Base-by-base conservation (phyloP, 2,113 vertebrate species). In the Nicator chloris region DNA sequence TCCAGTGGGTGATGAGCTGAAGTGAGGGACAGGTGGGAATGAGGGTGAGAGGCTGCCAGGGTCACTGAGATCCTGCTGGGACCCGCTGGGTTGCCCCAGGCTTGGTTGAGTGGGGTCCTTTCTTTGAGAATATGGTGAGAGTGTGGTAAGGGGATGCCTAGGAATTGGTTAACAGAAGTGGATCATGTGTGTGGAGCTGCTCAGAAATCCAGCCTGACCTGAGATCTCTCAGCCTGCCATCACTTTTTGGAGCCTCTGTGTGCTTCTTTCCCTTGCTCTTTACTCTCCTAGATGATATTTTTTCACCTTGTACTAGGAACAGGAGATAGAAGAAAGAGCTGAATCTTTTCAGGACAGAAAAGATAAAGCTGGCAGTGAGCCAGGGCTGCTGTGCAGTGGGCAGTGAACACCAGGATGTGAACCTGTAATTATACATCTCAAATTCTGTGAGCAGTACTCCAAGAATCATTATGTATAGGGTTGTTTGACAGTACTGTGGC, bases 361-460 rank as follows among this genome's bases (percentile, higher is more conserved):
- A 82, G n/a, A 35, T 16, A 24, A 61, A 42, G 80, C 30, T 90
- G 94, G 77, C 92, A 71, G 69, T 24, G 49, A 93, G 77, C 94
- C 91, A 92, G 75, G 49, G 15, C 70, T 0, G 0, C 80, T 59
- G 31, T 70, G 88, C 83, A 92, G 88, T 86, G 92, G 95, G 80
- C 95, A 95, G 95, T 2, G 7, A 95, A 69, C 83, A 65, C 4
- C 9, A 70, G 56, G 76, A 79, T 86, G 60, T 86, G 91, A 92
- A 95, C 91, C 86, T 90, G 69, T 86, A 91, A 96, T 94, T 92
- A 91, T 35, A 42, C 4, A 5, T 57, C 95, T 95, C 87, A 59
- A 20, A 82, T 94, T 94, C 82, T 89, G 93, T 0, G 27, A 95
- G 87, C 39, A 2, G 56, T 82, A 50, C 93, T 96, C 73, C 92